Conservation (phyloP, 1,140 invertebrate species). For the Anadara kagoshimensis region DNA sequence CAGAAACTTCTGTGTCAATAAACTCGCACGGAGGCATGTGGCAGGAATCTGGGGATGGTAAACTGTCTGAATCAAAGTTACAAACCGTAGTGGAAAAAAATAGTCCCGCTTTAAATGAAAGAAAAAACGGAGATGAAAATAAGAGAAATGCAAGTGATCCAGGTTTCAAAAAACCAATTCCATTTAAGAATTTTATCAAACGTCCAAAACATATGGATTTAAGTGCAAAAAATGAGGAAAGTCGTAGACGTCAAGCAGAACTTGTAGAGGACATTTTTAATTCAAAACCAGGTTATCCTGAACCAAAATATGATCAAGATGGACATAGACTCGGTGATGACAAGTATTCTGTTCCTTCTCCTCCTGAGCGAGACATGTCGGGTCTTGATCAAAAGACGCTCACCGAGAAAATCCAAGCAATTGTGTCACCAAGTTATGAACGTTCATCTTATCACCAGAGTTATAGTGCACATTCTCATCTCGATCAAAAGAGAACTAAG, state of each 20-base stretch:
- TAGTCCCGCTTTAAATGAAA: conserved; percentile 50
- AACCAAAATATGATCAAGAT: conserved; percentile 70
- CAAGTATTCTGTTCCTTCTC: conserved; percentile 84
- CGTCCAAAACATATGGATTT: conserved; percentile 23
- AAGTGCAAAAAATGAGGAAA: conserved; percentile 18
- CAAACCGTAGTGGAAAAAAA: conserved; percentile 33
- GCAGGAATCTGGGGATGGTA: conserved; percentile 17
- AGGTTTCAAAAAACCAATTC: conserved; percentile 75
- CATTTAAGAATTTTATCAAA: conserved; percentile 57
- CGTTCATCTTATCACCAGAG: background rate
- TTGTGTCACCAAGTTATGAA: conserved; percentile 17
- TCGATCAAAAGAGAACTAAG: background rate
- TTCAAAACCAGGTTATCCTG: conserved; percentile 75
- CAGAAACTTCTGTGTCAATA: conserved; percentile 45
- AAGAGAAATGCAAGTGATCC: conserved; percentile 65
- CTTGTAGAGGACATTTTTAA: conserved; percentile 63
- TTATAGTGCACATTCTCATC: conserved; percentile 12
- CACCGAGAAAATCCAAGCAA: conserved; percentile 46
- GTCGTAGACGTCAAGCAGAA: conserved; percentile 29
- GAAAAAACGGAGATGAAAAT: conserved; percentile 53
- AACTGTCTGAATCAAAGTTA: conserved; percentile 37
- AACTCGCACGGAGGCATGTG: conserved; percentile 49
- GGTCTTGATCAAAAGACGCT: conserved; percentile 48
- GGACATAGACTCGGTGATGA: conserved; percentile 82
- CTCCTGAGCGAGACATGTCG: conserved; percentile 81